Conservation (phyloP, 2,888 invertebrate genomes). For the Lagria hirta region DNA sequence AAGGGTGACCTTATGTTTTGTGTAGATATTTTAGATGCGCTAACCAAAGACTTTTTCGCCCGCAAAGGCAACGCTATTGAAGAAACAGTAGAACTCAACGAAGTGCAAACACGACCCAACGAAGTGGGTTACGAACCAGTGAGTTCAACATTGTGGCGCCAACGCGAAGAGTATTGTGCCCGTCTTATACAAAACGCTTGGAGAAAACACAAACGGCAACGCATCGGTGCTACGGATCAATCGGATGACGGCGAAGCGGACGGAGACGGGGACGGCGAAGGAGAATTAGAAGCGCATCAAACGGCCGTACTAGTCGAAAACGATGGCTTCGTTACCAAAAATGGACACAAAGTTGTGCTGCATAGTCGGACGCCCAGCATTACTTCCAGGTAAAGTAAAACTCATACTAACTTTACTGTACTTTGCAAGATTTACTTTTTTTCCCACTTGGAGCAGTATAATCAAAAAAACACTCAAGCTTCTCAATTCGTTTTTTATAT, state of each 20-base stretch:
- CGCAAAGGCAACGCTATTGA: slow-evolving; percentile 94
- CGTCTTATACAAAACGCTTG: slow-evolving; percentile 93
- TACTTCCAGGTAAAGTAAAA: slow-evolving; percentile 77
- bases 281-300: slow-evolving; percentile 58
- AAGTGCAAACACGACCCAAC: slow-evolving; percentile 81
- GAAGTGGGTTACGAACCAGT: slow-evolving; percentile 92
- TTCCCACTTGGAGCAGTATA: too few relatives aligned
- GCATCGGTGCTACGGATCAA: slow-evolving; percentile 60
- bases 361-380: slow-evolving; percentile 84
- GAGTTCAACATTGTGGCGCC: slow-evolving; percentile 92
- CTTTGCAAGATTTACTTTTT: too few relatives aligned
- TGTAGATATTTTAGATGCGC: slow-evolving; percentile 96
- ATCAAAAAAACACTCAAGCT: too few relatives aligned
- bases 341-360: slow-evolving; percentile 88
- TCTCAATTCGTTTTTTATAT: too few relatives aligned
- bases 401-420: too few relatives aligned
- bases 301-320: slow-evolving; percentile 85
- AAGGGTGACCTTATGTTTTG: slow-evolving; percentile 97
- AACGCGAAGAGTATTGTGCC: slow-evolving; percentile 96
- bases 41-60: slow-evolving; percentile 98
- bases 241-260: slow-evolving; percentile 58
- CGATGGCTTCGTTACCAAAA: slow-evolving; percentile 81
- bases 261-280: slow-evolving; percentile 44
- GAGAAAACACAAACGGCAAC: slow-evolving; percentile 77
- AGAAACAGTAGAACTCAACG: slow-evolving; percentile 83